Base-by-base conservation (phyloP, 2,888 invertebrate genomes). In the Tetragonula carbonaria region DNA sequence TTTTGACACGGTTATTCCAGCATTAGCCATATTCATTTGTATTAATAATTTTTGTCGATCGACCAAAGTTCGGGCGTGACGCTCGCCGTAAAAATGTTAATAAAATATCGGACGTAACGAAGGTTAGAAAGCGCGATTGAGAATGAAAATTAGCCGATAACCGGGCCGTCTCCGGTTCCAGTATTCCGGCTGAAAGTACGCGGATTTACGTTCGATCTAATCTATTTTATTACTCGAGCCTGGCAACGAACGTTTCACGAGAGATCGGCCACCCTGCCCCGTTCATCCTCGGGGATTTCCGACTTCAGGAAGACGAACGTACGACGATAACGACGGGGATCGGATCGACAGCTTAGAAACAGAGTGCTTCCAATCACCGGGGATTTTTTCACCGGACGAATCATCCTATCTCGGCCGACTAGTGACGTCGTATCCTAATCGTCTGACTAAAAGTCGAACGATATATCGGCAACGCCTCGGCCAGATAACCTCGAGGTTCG, bases 261-360 rank as follows among this genome's bases (percentile, higher is more conserved):
- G 45, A 45, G 45, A 45, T 45, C 45, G 11, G 0, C 2, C 45
- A 45, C 1, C 57, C 59, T 65, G 59, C 72, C 65, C 70, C 23
- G 45, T 45, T 45, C 45, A 2, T 45, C 45, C 45, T 13, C 18
- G 53, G 83, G 83, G 85, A 80, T 89, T 88, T 84, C 75, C 82
- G 80, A 88, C 78, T 82, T 87, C 86, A 74, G 80, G 86, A 89
- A 89, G 89, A 89, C 88, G 90, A 90, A 89, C 89, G 89, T 83
- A 86, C 84, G 84, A 86, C 87, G 89, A 89, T 90, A 89, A 89
- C 87, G 68, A 45, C 55, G 50, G 77, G 80, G 88, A 90, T 90
- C 88, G 85, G 68, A 73, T 57, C 86, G 90, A 89, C 88, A 90
- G 88, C 78, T 78, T 83, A 86, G 87, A 90, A 90, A 89, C 90